Base-by-base conservation (phyloP, 2,888 invertebrate species). In the Catocala sponsa region DNA sequence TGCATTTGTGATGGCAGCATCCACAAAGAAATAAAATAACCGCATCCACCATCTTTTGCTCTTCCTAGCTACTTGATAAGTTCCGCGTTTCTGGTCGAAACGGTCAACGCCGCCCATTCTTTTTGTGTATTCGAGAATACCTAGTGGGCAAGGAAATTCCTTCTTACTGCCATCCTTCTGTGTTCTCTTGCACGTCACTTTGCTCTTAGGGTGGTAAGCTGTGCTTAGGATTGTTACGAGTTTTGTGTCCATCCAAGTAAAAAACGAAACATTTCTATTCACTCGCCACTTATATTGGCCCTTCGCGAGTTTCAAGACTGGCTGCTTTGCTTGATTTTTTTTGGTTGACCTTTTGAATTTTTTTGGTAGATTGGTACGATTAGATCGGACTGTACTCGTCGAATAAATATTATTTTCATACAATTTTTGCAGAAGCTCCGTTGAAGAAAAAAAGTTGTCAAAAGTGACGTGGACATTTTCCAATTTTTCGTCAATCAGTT, bases 181-280 rank as follows among this genome's bases (percentile, higher is more conserved):
- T 48, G 59, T 76, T 53, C 71, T 65, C 11, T 55, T 57, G 25
- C 41, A 74, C 2, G 66, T 74, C 62, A 55, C 46, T 38, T 55
- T 53, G 1, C 61, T 51, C 63, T 73, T 74, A 42, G 76, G 76
- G 63, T 79, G 74, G 59, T 76, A 78, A 33, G 79, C 76, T 54
- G 63, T 80, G 41, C 66, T 74, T 48, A 81, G 52, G 7, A 81
- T 15, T 41, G 63, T 12, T 5, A 72, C 72, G 7, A 76, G 69
- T 71, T 79, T 75, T 9, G 70, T 79, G 56, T 80, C 78, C 61
- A 74, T 62, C 79, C 79, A 81, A 15, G 71, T 57, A 10, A 61
- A 41, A 59, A 75, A 78, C 49, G 72, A 72, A 42, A 77, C 76
- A 65, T 70, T 54, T 38, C 54, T 38, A 48, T 78, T 78, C 6